phyloP scores from a whole-genome alignment of 2,797 vertebrate species.

The Chaunax sp. region DNA sequence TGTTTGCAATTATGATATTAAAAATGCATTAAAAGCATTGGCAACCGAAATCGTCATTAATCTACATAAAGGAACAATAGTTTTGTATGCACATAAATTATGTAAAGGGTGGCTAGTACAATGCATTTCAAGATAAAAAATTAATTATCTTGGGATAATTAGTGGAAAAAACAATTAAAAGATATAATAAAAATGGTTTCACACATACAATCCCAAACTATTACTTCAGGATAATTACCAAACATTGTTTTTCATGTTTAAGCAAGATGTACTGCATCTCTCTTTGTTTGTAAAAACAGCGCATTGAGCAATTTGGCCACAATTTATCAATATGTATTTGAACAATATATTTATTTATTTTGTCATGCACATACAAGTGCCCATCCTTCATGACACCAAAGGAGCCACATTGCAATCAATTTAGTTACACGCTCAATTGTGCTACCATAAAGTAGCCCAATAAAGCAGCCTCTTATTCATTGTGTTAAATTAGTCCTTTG shows the following conservation, averaged over 20 bases:
- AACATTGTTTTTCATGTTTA: not conserved
- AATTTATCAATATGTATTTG: not conserved
- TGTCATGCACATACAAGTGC: not conserved
- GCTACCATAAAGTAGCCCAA: not conserved
- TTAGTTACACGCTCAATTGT: not conserved
- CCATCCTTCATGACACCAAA: not conserved
- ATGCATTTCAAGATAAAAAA: too few relatives aligned
- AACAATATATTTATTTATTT: not conserved
- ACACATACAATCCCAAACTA: too few relatives aligned
- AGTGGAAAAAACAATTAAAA: not conserved
- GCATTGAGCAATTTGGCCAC: not conserved
- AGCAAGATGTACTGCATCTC: not conserved
- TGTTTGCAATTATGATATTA: too few relatives aligned
- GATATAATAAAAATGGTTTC: too few relatives aligned
- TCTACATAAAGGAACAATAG: too few relatives aligned
- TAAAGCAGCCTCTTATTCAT: not conserved
- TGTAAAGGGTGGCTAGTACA: too few relatives aligned
- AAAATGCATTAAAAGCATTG: too few relatives aligned
- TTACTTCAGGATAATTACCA: too few relatives aligned
- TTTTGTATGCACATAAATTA: too few relatives aligned
- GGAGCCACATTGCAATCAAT: not conserved
- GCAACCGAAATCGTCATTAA: too few relatives aligned
- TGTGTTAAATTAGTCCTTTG: conserved; percentile 9
- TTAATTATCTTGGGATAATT: too few relatives aligned
- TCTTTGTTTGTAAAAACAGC: not conserved